Conservation (phyloP, 2,113 vertebrate genomes). For the Porphyrio hochstetteri region DNA sequence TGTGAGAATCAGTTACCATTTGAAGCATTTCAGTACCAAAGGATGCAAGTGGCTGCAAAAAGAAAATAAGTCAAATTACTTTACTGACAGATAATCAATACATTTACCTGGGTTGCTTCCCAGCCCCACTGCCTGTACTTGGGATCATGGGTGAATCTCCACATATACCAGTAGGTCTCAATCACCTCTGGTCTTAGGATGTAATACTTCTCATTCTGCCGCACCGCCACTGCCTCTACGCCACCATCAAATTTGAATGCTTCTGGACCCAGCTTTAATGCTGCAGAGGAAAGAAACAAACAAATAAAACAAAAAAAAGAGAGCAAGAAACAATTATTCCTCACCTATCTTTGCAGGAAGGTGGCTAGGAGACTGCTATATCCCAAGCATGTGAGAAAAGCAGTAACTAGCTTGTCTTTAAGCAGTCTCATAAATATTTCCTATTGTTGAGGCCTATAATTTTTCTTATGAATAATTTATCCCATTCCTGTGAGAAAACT, state of each 20-base stretch:
- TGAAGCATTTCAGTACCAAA: background rate
- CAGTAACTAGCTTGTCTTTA: conserved; percentile 3
- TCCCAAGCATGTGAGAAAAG: background rate
- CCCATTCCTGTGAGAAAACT: conserved; percentile 12
- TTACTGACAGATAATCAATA: background rate
- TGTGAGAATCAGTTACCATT: background rate
- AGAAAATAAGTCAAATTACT: background rate
- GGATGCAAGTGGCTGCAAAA: background rate
- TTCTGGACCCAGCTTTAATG: conserved; percentile 94
- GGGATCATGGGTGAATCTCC: conserved; percentile 97
- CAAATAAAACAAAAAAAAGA: too few species aligned
- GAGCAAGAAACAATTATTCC: background rate
- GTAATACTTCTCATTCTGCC: conserved; percentile 98
- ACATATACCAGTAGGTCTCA: conserved; percentile 99
- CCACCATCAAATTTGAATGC: conserved; percentile 98
- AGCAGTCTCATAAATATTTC: conserved; percentile 32
- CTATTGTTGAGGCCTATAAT: background rate
- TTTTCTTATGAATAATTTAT: conserved; percentile 50
- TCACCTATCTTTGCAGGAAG: background rate
- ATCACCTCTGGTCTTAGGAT: conserved; percentile 97
- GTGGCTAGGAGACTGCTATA: background rate
- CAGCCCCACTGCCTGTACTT: conserved; percentile 98
- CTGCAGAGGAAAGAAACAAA: conserved; percentile 62
- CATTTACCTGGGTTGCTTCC: conserved; percentile 92
- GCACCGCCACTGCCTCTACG: conserved; percentile 91